Conservation (phyloP, 2,797 vertebrate genomes). For the Helostoma temminkii region DNA sequence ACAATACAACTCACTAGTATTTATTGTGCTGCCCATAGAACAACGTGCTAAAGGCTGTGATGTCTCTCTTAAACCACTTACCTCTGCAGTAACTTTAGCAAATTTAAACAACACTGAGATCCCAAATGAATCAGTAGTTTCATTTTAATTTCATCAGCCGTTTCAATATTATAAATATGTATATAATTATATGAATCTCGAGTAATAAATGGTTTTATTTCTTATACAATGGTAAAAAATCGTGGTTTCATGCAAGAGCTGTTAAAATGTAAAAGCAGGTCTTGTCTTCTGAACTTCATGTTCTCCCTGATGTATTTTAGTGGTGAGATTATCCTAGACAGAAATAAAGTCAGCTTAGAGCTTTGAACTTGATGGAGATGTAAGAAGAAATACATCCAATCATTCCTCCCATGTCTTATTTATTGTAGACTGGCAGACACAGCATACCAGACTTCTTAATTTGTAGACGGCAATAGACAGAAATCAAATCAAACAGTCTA, state of each 20-base stretch:
- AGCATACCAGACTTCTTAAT: no score
- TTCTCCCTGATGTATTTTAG: slow-evolving; percentile 51
- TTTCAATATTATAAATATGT: no score
- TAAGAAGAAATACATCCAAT: slow-evolving; percentile 22
- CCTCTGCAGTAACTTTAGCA: no score
- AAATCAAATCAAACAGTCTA: no score
- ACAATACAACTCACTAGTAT: background rate
- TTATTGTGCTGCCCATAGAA: no score
- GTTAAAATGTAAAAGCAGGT: slow-evolving; percentile 37
- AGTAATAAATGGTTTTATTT: no score
- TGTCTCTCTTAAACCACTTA: no score
- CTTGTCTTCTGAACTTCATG: slow-evolving; percentile 33
- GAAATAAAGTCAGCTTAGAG: slow-evolving; percentile 46
- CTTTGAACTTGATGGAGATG: slow-evolving; percentile 38
- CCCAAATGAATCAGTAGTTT: background rate
- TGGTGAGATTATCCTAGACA: slow-evolving; percentile 43
- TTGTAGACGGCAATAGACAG: no score
- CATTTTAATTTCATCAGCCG: no score
- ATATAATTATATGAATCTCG: no score
- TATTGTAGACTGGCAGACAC: no score
- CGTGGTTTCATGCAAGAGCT: slow-evolving; percentile 34
- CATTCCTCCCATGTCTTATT: background rate
- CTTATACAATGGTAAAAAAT: slow-evolving; percentile 10
- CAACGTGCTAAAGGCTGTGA: no score
- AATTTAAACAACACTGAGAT: background rate